These are phyloP conservation scores for Chrysogorgia sp. DNA, from an alignment of 92 coral and sea anemone species.

Conservation along the genomic window DNA sequence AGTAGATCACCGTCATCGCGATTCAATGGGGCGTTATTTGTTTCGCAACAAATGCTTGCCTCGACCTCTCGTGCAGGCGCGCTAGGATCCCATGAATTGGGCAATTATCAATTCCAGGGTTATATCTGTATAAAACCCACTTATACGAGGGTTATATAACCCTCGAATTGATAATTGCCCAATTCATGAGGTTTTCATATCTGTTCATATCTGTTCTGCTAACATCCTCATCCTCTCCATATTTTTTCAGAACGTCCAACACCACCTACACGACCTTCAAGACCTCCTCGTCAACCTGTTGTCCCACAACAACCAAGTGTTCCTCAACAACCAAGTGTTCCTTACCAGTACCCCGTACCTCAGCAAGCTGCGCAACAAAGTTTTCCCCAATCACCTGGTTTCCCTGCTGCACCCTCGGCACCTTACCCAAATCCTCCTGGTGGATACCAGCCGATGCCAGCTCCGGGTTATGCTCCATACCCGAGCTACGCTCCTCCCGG, in stretches of 20 bases:
- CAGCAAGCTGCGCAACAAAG: no score
- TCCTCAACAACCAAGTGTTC: conserved; percentile 49
- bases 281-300: conserved; percentile 45
- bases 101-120: no score
- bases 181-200: not conserved
- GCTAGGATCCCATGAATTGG: no score
- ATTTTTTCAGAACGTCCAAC: conserved; percentile 23
- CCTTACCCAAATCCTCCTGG: conserved; percentile 47
- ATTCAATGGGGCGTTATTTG: no score
- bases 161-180: no score
- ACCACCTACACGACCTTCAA: conserved; percentile 37
- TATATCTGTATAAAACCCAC: no score
- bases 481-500: conserved; percentile 86
- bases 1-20: no score
- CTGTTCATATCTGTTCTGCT: not conserved
- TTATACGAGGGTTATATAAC: no score
- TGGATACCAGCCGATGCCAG: conserved; percentile 86
- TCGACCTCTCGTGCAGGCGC: no score
- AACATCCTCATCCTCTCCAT: not conserved
- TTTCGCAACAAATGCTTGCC: no score
- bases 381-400: conserved; percentile 58
- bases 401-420: conserved; percentile 57
- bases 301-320: conserved; percentile 58
- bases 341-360: conserved; percentile 53
- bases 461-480: conserved; percentile 85